Base-by-base conservation (phyloP, 2,888 invertebrate genomes). In the Gibbula magus region DNA sequence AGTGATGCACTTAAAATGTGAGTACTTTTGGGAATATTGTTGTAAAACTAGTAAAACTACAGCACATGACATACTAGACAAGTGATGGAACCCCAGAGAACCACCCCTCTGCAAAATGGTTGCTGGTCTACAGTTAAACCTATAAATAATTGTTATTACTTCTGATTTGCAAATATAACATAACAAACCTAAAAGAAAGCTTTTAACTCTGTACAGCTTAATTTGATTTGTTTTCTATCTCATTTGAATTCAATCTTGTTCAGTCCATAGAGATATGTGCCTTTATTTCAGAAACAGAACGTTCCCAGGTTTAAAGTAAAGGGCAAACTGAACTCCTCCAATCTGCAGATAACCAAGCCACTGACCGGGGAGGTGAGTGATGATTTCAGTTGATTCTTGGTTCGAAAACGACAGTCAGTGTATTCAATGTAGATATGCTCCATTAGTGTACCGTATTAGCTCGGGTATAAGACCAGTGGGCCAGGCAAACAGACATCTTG, bases 241-340 rank as follows among this genome's bases (percentile, higher is more conserved):
- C n/a, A 53, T n/a, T n/a, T 20, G 20, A 54, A 54, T 66, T 1
- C 25, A 3, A 20, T 8, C 54, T 32, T 61, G 56, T 66, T 20
- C 16, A n/a, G 53, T 74, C 32, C 18, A 54, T 16, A 13, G 18
- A 18, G 20, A 51, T 66, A n/a, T 79, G 45, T 73, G 5, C 81
- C 78, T 75, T 56, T 75, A 45, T 88, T 89, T 35, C 87, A 93
- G 89, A 94, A 94, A 86, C 89, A 90, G 56, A 92, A 92, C 81
- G 95, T 98, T 91, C 98, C 98, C 0, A 94, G 95, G 89, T 98
- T 98, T 94, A 94, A 95, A 75, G 95, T 98, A 73, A 95, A 95
- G 75, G 98, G 98, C 0, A 95, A 95, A 90, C 93, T 99, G 67
- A 96, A 98, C 93, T 95, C 97, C 20, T 95, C 96, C 0, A 95